Evolutionary conservation across 2,113 vertebrate species (phyloP), one percentile per base, ranked within the genome.

Genomic region (Silurus asotus): DNA sequence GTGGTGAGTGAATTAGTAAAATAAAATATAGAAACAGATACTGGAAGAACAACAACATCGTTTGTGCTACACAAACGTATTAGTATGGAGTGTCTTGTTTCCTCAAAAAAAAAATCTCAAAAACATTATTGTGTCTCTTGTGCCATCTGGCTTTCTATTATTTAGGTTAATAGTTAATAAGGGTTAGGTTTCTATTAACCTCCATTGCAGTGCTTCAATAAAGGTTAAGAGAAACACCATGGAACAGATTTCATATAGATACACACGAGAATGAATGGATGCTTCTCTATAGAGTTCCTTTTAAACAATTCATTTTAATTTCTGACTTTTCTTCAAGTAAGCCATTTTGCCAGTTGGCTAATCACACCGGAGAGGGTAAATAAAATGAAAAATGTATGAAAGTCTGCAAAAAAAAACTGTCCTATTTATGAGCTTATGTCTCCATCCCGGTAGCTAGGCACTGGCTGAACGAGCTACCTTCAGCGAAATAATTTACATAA

Each of bases 401-500:
- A 28, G 3, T 10, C n/a, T 37, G 15, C 11, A 15, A 79, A 37
- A 37, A 37, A 37, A 78, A 79, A 11, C 14, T 59, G 55, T 79
- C 56, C 28, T 8, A 25, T 19, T 58, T 20, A 79, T 37, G 15
- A 79, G 55, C 28, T 58, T 5, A 58, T 58, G 8, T 58, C 8
- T 78, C n/a, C 17, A 4, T 37, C n/a, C 25, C 5, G 45, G 56
- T 77, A 28, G 7, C 75, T 79, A 45, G 8, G 5, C 77, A 59
- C 25, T 45, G 17, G 55, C 20, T 79, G 77, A 79, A 59, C 45
- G 55, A 79, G 76, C 76, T 19, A 58, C 25, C 76, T 59, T 59
- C 15, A 59, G 76, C 6, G 59, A 58, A 79, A 37, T 59, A 10
- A 79, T 79, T 59, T 79, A 59, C 56, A 79, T 79, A 79, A 58